Base-by-base conservation (phyloP, 2,888 invertebrate species). In the Xanthorhoe designata region DNA sequence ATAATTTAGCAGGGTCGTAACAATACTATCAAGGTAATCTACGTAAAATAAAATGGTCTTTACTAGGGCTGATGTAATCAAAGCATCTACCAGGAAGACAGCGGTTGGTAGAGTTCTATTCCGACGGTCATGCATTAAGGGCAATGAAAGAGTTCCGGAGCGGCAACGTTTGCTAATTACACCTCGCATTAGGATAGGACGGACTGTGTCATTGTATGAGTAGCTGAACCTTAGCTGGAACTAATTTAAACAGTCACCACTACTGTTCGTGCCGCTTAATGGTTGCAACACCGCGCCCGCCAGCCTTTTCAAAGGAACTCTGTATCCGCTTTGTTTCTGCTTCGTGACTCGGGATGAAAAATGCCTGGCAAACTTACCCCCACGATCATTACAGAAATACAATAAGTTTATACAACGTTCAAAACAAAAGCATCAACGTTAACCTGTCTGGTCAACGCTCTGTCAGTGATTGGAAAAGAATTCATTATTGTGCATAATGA, bases 131-230 rank as follows among this genome's bases (percentile, higher is more conserved):
- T 57, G 57, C 83, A 85, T 87, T 88, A 85, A 80, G 79, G 73
- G 78, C 79, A 86, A 86, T 88, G 84, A 87, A 86, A 83, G 80
- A 83, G 82, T 84, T 84, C 85, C 84, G 84, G 82, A 72, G 80
- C 78, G 80, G 75, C 79, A 79, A 81, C 83, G 76, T 77, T 77
- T 76, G 82, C 85, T 90, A 90, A 90, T 90, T 90, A 85, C 86
- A 74, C 71, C 73, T 68, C 77, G 79, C 85, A 87, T 88, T 86
- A 86, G 82, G 77, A 66, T 86, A 86, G 82, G 77, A 66, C 70
- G 73, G 70, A 71, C 81, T 82, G 80, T 78, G 77, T 81, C 80
- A 81, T 85, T 83, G 71, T 70, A 70, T 72, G 69, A 71, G 71
- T 74, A 71, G 72, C 68, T 71, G 64, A 76, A 81, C 76, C 76